These are phyloP conservation scores for Aplodontia rufa DNA, from an alignment of 2,113 vertebrate genomes.

Conservation along the genomic window DNA sequence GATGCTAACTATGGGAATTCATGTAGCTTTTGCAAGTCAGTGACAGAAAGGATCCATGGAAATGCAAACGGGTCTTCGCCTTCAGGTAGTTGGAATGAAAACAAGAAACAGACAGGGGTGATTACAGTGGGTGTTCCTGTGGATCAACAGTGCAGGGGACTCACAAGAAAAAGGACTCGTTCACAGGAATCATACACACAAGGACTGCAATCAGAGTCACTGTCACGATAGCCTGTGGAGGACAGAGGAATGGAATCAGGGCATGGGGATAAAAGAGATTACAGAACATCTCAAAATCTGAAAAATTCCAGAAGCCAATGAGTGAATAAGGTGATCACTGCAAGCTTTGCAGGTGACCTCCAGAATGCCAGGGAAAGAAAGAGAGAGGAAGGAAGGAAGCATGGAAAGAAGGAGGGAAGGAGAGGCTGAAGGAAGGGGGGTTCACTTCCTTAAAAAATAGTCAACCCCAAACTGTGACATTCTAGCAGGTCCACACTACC, in stretches of 20 bases:
- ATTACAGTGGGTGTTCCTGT: neutral
- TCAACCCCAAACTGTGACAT: neutral
- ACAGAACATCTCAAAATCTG: neutral
- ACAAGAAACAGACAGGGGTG: neutral
- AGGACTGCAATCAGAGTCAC: neutral
- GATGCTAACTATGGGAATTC: neutral
- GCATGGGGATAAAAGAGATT: neutral
- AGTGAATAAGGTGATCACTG: neutral
- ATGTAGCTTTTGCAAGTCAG: neutral
- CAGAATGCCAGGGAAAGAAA: neutral
- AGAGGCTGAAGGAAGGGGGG: neutral
- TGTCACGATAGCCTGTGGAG: neutral
- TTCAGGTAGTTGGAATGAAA: neutral
- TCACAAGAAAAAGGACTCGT: neutral
- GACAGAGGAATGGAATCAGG: neutral
- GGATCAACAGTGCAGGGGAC: neutral
- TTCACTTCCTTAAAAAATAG: neutral
- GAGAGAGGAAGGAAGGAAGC: neutral
- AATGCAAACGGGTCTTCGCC: neutral
- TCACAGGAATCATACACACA: neutral
- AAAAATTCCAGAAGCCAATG: neutral
- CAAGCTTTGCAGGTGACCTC: neutral
- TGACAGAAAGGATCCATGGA: neutral
- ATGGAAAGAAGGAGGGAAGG: neutral
- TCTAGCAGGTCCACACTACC: neutral